Base-by-base conservation (phyloP, 2,888 invertebrate genomes). In the Choreutis nemorana region DNA sequence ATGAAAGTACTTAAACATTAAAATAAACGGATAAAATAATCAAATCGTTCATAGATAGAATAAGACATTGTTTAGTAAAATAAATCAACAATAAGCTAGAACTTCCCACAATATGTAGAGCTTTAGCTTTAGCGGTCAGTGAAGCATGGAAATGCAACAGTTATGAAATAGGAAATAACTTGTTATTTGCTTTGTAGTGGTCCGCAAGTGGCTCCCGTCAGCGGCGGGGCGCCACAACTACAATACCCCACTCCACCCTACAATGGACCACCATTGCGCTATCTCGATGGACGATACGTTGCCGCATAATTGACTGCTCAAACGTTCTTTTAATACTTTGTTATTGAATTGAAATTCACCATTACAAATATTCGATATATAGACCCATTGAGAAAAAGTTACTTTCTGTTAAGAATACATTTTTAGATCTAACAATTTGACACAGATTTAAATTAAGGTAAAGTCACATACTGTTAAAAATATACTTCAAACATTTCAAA, bases 291-390 rank as follows among this genome's bases (percentile, higher is more conserved):
- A 60, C 73, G 67, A 68, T 72, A 70, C 62, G 58, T 65, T 66
- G 55, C 64, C 72, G 73, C 75, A 67, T 72, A 75, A 77, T 78
- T 77, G 77, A 77, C 64, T 73, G 55, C 73, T 75, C 71, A 75
- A 75, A 72, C 53, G 61, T 57, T 65, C 67, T 64, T 71, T 64
- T 68, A 72, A 77, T 77, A 71, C 61, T 62, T 65, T 57, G 54
- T 64, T 70, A 68, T 66, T 68, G 53, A 57, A 56, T 55, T 46
- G 18, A 18, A 18, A 18, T 18, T 18, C 18, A 18, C 18, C 18
- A 18, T 18, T 18, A 18, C 8, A 6, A 6, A 6, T 18, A 6
- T 18, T 18, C 5, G 8, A 18, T 18, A 5, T 18, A 18, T 18
- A n/a, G n/a, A n/a, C n/a, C n/a, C n/a, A n/a, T n/a, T n/a, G n/a